Conservation (phyloP, 2,113 vertebrate genomes). For the Nycticebus coucang region DNA sequence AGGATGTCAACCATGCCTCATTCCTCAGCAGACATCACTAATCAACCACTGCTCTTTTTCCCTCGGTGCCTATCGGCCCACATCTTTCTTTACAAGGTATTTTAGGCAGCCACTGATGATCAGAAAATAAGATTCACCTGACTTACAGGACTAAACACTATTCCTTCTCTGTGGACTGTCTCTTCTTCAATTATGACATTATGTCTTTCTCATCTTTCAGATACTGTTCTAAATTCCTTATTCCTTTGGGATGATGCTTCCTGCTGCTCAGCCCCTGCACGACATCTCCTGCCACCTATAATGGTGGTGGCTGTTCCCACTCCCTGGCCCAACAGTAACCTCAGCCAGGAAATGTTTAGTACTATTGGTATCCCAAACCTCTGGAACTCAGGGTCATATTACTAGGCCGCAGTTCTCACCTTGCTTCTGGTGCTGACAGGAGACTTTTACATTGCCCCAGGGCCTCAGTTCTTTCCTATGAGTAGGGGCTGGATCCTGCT, state of each 20-base stretch:
- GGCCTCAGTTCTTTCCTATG: neutral
- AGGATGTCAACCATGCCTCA: neutral
- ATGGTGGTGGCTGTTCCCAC: neutral
- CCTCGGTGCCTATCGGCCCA: neutral
- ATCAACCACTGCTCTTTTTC: neutral
- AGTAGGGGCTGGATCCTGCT: neutral
- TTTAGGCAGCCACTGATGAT: neutral
- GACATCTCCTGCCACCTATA: neutral
- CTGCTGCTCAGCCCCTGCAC: neutral
- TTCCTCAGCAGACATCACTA: neutral
- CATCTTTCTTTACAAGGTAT: neutral
- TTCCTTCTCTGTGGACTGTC: neutral
- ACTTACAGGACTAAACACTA: neutral
- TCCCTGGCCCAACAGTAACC: accelerated
- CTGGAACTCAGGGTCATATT: neutral
- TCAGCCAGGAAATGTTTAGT: neutral
- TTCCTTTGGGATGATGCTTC: neutral
- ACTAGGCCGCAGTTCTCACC: neutral
- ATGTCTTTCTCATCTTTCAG: neutral
- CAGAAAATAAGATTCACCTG: neutral
- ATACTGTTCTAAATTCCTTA: neutral
- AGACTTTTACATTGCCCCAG: neutral
- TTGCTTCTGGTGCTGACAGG: neutral
- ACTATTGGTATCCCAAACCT: neutral
- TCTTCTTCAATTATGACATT: neutral